phyloP scores from a whole-genome alignment of 2,797 vertebrate species.

The Channallabes apus region DNA sequence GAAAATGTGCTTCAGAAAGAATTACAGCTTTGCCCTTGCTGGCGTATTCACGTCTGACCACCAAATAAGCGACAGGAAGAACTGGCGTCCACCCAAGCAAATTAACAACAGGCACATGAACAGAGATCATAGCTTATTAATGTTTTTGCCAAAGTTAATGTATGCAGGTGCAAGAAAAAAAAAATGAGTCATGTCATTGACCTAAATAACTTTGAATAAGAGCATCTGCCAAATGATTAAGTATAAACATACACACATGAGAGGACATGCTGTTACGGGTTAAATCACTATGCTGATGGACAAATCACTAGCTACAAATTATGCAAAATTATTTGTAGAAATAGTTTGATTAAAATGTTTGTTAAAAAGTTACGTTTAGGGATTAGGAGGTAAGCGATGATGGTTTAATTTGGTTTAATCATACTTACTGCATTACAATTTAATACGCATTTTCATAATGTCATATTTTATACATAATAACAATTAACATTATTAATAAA shows the following conservation, averaged over 20 bases:
- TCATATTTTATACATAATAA: background rate
- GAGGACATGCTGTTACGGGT: background rate
- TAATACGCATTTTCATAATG: background rate
- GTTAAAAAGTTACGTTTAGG: background rate
- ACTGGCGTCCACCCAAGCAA: slow-evolving; percentile 1
- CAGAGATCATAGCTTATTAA: slow-evolving; percentile 3
- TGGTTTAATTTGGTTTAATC: no score
- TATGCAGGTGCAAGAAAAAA: background rate
- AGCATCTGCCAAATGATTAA: background rate
- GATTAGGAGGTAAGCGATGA: background rate
- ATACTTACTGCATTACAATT: no score
- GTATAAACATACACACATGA: background rate
- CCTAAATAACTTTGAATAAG: slow-evolving; percentile 17
- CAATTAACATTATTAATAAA: background rate
- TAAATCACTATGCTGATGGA: background rate
- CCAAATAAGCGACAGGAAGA: background rate
- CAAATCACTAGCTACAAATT: background rate
- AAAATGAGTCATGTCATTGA: slow-evolving; percentile 2
- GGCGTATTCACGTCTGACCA: background rate
- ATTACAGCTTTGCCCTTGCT: slow-evolving; percentile 13
- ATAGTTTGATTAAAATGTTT: background rate
- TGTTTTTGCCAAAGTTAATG: slow-evolving; percentile 16
- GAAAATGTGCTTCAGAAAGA: background rate
- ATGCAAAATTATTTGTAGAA: background rate
- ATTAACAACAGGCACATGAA: slow-evolving; percentile 17